Conservation (phyloP, 1,140 invertebrate species). For the Drosophila paulistorum region DNA sequence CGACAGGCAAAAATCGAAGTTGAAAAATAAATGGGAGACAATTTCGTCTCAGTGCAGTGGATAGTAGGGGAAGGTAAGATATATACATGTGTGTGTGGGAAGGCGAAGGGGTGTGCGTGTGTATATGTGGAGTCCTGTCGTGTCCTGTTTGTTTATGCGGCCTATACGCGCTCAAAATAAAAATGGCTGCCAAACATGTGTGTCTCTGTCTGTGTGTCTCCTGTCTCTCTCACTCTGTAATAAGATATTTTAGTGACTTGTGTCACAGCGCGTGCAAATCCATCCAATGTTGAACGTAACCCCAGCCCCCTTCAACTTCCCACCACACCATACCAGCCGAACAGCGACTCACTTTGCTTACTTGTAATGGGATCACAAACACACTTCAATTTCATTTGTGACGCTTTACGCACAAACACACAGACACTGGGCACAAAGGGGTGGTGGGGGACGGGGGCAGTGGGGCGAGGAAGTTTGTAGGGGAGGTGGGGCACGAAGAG, state of each 20-base stretch:
- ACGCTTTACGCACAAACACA: conserved; percentile 80
- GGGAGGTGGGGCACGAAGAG: conserved; percentile 26
- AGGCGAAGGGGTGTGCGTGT: conserved; percentile 1
- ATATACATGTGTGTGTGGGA: background rate
- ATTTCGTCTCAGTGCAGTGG: conserved; percentile 36
- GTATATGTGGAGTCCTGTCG: conserved; percentile 41
- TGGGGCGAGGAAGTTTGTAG: background rate
- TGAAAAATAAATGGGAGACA: conserved; percentile 79
- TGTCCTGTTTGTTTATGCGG: conserved; percentile 74
- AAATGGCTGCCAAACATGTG: conserved; percentile 67
- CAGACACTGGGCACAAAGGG: conserved; percentile 31
- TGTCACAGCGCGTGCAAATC: conserved; percentile 80
- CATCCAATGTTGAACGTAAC: conserved; percentile 65
- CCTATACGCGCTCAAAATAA: conserved; percentile 67
- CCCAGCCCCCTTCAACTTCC: too few species aligned
- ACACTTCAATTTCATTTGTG: conserved; percentile 82
- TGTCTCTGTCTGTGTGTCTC: conserved; percentile 23
- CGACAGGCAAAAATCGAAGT: conserved; percentile 76
- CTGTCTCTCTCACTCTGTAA: conserved; percentile 49
- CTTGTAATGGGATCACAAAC: conserved; percentile 81
- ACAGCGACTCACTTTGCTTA: conserved; percentile 63
- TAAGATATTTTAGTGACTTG: conserved; percentile 82
- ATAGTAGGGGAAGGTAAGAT: background rate
- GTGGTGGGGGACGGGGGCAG: background rate
- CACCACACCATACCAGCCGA: background rate